These are phyloP conservation scores for Luehdorfia chinensis DNA, from an alignment of 1,140 invertebrate species.

Conservation along the genomic window DNA sequence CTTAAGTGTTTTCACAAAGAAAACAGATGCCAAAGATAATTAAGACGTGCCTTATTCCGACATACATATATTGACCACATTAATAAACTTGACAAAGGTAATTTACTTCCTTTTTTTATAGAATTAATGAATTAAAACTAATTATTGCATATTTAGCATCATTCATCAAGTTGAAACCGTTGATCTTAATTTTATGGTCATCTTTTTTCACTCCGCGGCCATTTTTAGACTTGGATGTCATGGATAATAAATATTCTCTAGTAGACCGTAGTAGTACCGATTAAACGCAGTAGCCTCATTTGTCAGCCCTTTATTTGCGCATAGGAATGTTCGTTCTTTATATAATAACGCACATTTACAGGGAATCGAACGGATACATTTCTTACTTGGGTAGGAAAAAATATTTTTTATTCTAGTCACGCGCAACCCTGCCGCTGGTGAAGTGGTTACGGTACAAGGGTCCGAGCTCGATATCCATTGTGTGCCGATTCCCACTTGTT, in stretches of 20 bases:
- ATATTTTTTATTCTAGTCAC: slow-evolving; percentile 49
- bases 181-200: background rate
- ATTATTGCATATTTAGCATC: background rate
- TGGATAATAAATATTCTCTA: slow-evolving; percentile 1
- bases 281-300: background rate
- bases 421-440: slow-evolving; percentile 51
- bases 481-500: slow-evolving; percentile 59
- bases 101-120: background rate
- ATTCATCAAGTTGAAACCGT: background rate
- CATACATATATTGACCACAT: background rate
- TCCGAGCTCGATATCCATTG: slow-evolving; percentile 64
- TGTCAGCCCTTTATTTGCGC: background rate
- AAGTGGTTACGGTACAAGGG: slow-evolving; percentile 43
- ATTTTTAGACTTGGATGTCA: slow-evolving; percentile 10
- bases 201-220: background rate
- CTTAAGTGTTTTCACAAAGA: too few relatives aligned
- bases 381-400: slow-evolving; percentile 12
- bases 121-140: slow-evolving; percentile 4
- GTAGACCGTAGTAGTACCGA: background rate
- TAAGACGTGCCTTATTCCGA: background rate
- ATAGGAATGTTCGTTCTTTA: too few relatives aligned
- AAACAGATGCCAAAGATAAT: background rate
- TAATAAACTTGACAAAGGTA: background rate
- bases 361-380: too few relatives aligned
- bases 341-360: too few relatives aligned